A percentile compares a stretch with the other conserved stretches of the same genome.
Evolutionary conservation across 2,113 vertebrate species (phyloP).

Genomic region (Rhabdornis inornatus): DNA sequence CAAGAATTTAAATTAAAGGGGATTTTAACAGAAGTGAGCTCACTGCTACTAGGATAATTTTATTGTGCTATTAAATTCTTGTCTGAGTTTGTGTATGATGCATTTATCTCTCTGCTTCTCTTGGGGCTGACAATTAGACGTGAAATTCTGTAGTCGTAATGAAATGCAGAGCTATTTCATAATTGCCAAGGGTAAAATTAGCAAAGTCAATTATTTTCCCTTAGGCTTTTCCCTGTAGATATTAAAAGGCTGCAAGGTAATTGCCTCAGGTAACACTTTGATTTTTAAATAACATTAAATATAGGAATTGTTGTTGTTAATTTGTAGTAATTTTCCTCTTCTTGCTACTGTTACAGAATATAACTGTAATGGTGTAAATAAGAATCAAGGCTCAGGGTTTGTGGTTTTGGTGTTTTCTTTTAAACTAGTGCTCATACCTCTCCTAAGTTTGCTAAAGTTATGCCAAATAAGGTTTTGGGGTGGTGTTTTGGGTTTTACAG

Average conservation of each 20-base stretch:
- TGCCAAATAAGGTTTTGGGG: not conserved
- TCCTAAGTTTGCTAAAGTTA: conserved; percentile 13
- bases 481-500: not conserved
- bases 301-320: conserved; percentile 73
- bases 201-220: conserved; percentile 82
- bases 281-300: conserved; percentile 80
- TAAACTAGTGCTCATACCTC: not conserved
- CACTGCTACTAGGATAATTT: conserved; percentile 40
- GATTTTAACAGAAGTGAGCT: conserved; percentile 12
- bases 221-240: conserved; percentile 79
- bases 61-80: conserved; percentile 59
- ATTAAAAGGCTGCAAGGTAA: conserved; percentile 75
- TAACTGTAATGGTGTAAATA: conserved; percentile 11
- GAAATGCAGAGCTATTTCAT: conserved; percentile 80
- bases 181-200: conserved; percentile 83
- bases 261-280: conserved; percentile 79
- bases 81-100: conserved; percentile 57
- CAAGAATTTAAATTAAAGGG: conserved; percentile 25
- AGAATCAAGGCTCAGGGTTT: not conserved
- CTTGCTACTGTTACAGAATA: conserved; percentile 33
- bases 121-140: conserved; percentile 69
- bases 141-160: conserved; percentile 69
- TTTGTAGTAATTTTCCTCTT: conserved; percentile 66
- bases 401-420: not conserved
- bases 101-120: conserved; percentile 67